Evolutionary conservation across 2,888 invertebrate genomes (phyloP).

Genomic region (Tridacna crocea): DNA sequence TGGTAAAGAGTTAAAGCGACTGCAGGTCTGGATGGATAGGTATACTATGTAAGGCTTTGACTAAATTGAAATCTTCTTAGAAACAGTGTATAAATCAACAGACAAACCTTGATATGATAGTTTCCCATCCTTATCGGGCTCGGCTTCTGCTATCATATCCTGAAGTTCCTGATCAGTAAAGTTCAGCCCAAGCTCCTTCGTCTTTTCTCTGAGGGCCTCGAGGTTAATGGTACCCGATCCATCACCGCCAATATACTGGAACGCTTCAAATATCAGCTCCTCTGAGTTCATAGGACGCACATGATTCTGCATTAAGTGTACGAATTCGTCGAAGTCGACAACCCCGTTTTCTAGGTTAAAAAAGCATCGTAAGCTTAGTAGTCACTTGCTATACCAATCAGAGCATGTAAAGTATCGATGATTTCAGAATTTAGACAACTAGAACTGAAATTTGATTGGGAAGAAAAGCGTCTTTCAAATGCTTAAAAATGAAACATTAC

Average conservation of each 20-base stretch:
- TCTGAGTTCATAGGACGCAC: constrained; percentile 16
- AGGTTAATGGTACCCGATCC: neutral
- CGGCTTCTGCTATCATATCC: constrained; percentile 34
- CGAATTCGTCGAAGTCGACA: constrained; percentile 8
- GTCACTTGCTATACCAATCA: no score
- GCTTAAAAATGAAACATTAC: neutral
- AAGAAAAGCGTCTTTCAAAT: no score
- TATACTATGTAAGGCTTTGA: no score
- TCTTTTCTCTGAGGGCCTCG: constrained; percentile 12
- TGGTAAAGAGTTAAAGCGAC: no score
- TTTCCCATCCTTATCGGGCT: constrained; percentile 24
- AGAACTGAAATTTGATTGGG: no score
- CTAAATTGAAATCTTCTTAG: no score
- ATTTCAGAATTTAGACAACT: no score
- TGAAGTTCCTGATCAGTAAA: constrained; percentile 27
- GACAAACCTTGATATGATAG: constrained; percentile 16
- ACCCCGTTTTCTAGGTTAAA: neutral
- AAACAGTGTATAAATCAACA: no score
- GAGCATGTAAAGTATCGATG: no score
- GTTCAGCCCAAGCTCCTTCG: constrained; percentile 8
- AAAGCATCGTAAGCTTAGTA: neutral
- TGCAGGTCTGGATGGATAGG: no score
- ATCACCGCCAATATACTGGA: constrained; percentile 9
- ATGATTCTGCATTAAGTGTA: constrained; percentile 14
- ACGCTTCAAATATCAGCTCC: constrained; percentile 21